Base-by-base conservation (phyloP, 1,140 invertebrate genomes). In the Oryzaephilus surinamensis region DNA sequence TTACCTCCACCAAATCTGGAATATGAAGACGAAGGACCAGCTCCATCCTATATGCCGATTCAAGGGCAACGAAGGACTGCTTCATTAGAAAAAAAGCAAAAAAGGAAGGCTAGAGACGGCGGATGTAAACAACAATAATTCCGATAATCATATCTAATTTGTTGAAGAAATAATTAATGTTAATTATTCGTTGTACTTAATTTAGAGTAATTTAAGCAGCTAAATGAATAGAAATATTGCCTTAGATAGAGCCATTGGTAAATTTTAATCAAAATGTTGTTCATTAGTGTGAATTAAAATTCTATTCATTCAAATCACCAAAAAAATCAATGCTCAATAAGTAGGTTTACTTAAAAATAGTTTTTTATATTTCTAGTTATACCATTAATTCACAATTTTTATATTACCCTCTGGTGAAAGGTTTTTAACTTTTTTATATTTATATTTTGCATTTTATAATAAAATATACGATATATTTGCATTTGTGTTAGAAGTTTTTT, bases 31-130 rank as follows among this genome's bases (percentile, higher is more conserved):
- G 66, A 70, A 19, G 63, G 63, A 43, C 66, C 67, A 30, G 69
- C 67, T 35, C 75, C 78, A 3, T 79, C 79, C 43, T 84, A 84
- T 48, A 82, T 84, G 80, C 81, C 81, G 29, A 81, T 85, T 49
- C 81, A 81, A 61, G 81, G 81, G 28, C 81, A 82, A 50, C 63
- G 79, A 38, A 63, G 81, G 49, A 78, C 67, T 43, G 62, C 67
- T 26, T 64, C 65, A 46, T 57, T 68, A 38, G 66, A 70, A 52
- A 69, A 69, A 43, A 70, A 70, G 48, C 64, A 64, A 43, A 64
- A 65, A 39, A 70, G 66, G 38, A 52, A 51, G 28, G 40, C 31
- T 13, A 59, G 57, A 31, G 58, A 62, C 31, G 55, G 57, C 17
- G 58, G 60, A 8, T 63, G 60, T 43, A 61, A 61, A 30, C 60